A percentile compares a stretch with the other conserved stretches of the same genome.
Evolutionary conservation across 2,113 vertebrate species (phyloP).

Genomic region (Paradisaea rubra): DNA sequence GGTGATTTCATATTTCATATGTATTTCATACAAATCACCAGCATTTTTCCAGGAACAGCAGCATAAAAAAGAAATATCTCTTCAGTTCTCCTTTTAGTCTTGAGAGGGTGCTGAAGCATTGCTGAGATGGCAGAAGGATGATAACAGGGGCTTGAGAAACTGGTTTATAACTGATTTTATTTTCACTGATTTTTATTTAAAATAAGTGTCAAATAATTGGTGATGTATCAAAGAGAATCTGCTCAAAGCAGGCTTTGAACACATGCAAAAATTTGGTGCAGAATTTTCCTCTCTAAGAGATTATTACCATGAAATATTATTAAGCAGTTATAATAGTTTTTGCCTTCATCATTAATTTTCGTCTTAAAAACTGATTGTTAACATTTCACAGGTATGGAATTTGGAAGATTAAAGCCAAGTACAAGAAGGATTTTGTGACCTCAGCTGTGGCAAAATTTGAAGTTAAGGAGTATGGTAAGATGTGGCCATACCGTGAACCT

Average conservation of each 20-base stretch:
- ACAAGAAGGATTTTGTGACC: conserved; percentile 80
- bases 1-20: not conserved
- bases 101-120: conserved; percentile 40
- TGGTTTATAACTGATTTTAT: not conserved
- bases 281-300: not conserved
- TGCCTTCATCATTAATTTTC: not conserved
- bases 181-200: not conserved
- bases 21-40: not conserved
- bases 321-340: not conserved
- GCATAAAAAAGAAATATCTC: not conserved
- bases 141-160: not conserved
- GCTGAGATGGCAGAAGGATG: not conserved
- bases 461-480: conserved; percentile 90
- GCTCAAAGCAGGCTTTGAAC: not conserved
- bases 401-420: conserved; percentile 86
- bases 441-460: conserved; percentile 78
- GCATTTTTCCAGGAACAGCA: not conserved
- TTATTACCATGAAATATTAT: not conserved
- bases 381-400: conserved; percentile 75
- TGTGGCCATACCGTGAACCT: not conserved
- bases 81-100: conserved; percentile 28
- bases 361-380: not conserved
- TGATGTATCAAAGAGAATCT: not conserved
- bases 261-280: not conserved
- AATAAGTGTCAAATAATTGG: not conserved